phyloP scores from a whole-genome alignment of 2,888 invertebrate species.

The Pandemis cinnamomeana region DNA sequence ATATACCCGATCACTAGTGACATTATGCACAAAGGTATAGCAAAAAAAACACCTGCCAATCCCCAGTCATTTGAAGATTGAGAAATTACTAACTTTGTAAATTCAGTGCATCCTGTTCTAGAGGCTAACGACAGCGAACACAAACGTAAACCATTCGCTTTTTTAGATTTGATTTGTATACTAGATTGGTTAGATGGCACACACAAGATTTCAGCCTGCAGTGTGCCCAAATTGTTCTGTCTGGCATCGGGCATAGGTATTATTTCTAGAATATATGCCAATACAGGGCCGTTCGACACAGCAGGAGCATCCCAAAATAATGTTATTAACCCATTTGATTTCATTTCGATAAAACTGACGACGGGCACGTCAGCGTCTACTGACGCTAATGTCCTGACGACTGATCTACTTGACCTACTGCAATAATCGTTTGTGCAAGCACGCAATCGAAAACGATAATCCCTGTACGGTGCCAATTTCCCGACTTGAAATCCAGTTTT shows the following conservation, averaged over 20 bases:
- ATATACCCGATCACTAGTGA: conserved; percentile 58
- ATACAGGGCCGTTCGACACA: conserved; percentile 69
- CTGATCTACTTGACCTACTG: conserved; percentile 65
- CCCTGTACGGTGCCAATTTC: conserved; percentile 70
- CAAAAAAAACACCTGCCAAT: conserved; percentile 62
- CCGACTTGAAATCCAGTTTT: conserved; percentile 60
- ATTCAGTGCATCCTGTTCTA: conserved; percentile 52
- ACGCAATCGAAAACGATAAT: conserved; percentile 71
- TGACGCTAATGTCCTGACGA: conserved; percentile 64
- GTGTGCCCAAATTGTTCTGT: conserved; percentile 49
- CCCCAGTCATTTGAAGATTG: conserved; percentile 50
- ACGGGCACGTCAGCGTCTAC: conserved; percentile 62
- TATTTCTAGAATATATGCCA: conserved; percentile 70
- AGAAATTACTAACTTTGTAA: conserved; percentile 10
- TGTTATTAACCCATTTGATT: conserved; percentile 55
- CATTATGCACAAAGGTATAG: conserved; percentile 55
- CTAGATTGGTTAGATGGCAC: conserved; percentile 53
- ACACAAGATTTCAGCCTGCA: conserved; percentile 65
- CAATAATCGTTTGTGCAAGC: conserved; percentile 64
- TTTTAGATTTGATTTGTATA: conserved; percentile 49
- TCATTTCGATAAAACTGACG: conserved; percentile 50
- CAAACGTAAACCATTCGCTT: conserved; percentile 54
- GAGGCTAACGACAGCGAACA: conserved; percentile 60
- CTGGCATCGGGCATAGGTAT: conserved; percentile 60
- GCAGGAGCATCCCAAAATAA: conserved; percentile 69